Percentiles rank a stretch among this genome's conserved stretches.
phyloP scores from a whole-genome alignment of 1,140 invertebrate species.

The Trichoplusia ni region DNA sequence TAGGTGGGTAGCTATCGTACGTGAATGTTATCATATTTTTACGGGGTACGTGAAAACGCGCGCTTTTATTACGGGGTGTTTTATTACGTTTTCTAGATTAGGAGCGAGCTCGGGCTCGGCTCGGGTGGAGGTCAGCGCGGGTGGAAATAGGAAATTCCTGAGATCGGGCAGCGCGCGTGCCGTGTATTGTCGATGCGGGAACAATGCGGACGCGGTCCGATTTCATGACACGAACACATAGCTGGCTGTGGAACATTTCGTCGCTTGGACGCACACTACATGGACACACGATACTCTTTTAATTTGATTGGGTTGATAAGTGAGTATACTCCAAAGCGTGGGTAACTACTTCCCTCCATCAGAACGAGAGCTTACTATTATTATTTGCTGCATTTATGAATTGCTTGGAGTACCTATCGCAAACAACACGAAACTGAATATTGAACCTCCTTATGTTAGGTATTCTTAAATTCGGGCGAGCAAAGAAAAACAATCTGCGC shows the following conservation, averaged over 20 bases:
- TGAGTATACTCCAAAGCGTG: no score
- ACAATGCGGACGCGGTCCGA: constrained; percentile 17
- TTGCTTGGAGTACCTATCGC: no score
- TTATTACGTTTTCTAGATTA: constrained; percentile 79
- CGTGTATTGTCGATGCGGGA: constrained; percentile 5
- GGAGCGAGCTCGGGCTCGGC: constrained; percentile 41
- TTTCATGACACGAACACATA: constrained; percentile 5
- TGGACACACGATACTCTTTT: background rate
- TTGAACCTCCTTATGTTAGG: background rate
- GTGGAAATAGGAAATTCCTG: constrained; percentile 38
- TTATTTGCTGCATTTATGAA: no score
- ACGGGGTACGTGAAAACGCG: constrained; percentile 72
- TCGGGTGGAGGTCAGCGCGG: constrained; percentile 35
- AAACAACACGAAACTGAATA: background rate
- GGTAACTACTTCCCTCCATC: no score
- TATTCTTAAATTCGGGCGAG: constrained; percentile 45
- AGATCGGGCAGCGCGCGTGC: constrained; percentile 26
- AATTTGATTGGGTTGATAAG: no score
- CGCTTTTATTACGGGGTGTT: constrained; percentile 72
- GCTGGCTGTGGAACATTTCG: background rate
- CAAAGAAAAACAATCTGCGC: constrained; percentile 68
- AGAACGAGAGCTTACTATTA: no score
- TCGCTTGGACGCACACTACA: no score
- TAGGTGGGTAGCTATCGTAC: constrained; percentile 40
- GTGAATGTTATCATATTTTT: constrained; percentile 80